Evolutionary conservation across 23 tunicate genomes (phyloP).

Genomic region (Halocynthia aurantium): DNA sequence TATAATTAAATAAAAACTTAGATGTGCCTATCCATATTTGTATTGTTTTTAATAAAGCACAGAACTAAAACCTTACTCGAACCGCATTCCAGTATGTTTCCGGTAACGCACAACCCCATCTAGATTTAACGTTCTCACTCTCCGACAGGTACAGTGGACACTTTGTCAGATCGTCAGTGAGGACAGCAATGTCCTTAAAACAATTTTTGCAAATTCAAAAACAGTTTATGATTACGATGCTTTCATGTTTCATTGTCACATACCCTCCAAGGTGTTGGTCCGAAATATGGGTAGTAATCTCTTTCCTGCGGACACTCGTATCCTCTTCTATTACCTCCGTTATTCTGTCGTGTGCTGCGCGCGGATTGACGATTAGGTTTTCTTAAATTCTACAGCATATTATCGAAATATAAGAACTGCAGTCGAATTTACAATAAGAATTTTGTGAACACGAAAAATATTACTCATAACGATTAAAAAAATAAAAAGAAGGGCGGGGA

Average conservation of each 20-base stretch:
- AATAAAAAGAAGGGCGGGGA: neutral
- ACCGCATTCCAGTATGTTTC: conserved; percentile 13
- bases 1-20: too few relatives aligned
- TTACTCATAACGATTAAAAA: too few relatives aligned
- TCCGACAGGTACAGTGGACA: neutral
- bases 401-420: too few relatives aligned
- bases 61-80: neutral
- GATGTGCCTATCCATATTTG: too few relatives aligned
- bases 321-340: conserved; percentile 59
- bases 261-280: conserved; percentile 80
- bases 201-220: neutral
- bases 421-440: neutral
- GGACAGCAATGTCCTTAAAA: conserved; percentile 17
- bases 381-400: neutral
- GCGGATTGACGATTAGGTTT: conserved; percentile 21
- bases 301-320: conserved; percentile 92
- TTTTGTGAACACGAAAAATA: neutral
- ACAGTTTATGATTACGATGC: neutral
- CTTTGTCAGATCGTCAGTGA: neutral
- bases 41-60: too few relatives aligned
- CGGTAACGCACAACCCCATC: conserved; percentile 19
- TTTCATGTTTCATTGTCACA: neutral
- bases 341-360: conserved; percentile 64
- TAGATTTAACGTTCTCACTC: conserved; percentile 17
- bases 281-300: conserved; percentile 96